Conservation (phyloP, 2,113 vertebrate genomes). For the Apteryx mantelli region DNA sequence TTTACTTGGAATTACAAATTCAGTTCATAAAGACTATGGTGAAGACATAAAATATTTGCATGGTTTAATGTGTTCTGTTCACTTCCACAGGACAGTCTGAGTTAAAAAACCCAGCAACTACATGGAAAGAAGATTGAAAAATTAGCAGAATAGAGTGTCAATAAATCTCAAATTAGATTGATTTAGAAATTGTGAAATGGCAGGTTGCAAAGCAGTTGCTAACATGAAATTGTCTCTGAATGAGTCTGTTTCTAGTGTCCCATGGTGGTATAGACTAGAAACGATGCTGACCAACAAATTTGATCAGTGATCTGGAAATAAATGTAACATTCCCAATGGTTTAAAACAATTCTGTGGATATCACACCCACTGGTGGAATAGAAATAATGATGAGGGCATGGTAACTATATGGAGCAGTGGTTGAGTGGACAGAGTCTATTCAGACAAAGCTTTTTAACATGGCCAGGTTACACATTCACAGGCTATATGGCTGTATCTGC, state of each 20-base stretch:
- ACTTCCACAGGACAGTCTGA: not conserved
- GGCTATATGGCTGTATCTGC: not conserved
- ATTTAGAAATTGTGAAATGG: conserved; percentile 49
- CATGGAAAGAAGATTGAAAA: conserved; percentile 50
- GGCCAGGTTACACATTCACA: not conserved
- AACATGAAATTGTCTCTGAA: conserved; percentile 10
- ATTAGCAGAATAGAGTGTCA: conserved; percentile 50
- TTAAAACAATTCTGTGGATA: not conserved
- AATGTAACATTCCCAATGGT: not conserved
- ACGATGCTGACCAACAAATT: not conserved
- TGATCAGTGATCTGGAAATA: not conserved
- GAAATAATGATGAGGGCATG: not conserved
- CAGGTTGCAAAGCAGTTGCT: conserved; percentile 56
- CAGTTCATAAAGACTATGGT: not conserved
- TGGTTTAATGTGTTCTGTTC: conserved; percentile 20
- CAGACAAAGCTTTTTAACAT: not conserved
- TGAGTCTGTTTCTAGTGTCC: not conserved
- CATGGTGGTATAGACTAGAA: not conserved
- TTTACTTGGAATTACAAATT: not conserved
- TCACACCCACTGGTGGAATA: not conserved
- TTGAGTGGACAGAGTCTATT: not conserved
- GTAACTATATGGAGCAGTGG: not conserved
- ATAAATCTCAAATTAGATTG: conserved; percentile 45
- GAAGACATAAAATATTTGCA: not conserved
- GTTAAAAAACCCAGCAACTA: conserved; percentile 14